These are phyloP conservation scores for Latrodectus hesperus DNA, from an alignment of 2,888 invertebrate species.

Conservation along the genomic window DNA sequence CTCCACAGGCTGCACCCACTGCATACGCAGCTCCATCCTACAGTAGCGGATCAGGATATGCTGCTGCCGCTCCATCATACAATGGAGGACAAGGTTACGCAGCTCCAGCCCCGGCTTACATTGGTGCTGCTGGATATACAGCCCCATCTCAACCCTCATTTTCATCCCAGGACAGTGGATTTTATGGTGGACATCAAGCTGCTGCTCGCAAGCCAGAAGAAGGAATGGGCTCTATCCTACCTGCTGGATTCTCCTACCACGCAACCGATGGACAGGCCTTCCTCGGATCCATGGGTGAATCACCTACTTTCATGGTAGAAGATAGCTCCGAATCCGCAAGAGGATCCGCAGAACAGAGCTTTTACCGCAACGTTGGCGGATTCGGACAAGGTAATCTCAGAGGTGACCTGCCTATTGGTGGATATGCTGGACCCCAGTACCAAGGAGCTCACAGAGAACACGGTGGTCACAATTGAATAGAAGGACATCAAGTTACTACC, in stretches of 20 bases:
- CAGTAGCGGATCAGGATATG: neutral
- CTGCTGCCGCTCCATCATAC: neutral
- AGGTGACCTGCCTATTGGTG: constrained; percentile 35
- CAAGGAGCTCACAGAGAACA: constrained; percentile 37
- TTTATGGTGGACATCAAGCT: neutral
- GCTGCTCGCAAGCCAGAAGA: constrained; percentile 35
- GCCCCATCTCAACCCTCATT: neutral
- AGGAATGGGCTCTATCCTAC: constrained; percentile 9
- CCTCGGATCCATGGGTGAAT: constrained; percentile 26
- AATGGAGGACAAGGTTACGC: neutral
- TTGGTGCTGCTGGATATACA: neutral
- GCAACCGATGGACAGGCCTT: constrained; percentile 62
- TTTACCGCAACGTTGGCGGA: constrained; percentile 30
- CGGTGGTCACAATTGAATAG: constrained; percentile 33
- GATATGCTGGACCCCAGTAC: constrained; percentile 43
- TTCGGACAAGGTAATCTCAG: constrained; percentile 31
- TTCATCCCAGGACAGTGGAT: too few relatives aligned
- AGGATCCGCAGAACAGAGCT: constrained; percentile 48
- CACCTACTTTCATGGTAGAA: constrained; percentile 38
- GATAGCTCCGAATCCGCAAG: neutral
- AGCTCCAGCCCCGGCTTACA: constrained; percentile 11
- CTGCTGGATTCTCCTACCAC: constrained; percentile 60
- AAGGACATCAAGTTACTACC: neutral
- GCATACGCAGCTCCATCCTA: neutral
- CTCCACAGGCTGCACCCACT: neutral